Percentiles rank a stretch among this genome's conserved stretches.
phyloP scores from a whole-genome alignment of 1,140 invertebrate species.

The Campoletis sonorensis region DNA sequence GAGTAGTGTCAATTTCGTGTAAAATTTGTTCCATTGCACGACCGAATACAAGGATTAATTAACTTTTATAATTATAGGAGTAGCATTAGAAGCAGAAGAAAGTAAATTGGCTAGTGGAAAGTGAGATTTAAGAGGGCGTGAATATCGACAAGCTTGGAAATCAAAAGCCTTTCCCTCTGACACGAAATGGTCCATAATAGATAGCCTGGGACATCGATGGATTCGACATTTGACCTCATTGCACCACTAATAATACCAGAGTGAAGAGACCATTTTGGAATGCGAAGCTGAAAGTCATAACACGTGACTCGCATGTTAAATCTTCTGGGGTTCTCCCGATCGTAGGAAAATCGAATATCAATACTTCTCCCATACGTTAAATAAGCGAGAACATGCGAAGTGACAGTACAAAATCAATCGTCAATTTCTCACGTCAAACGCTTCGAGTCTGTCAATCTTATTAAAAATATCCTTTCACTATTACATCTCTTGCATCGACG shows the following conservation, averaged over 20 bases:
- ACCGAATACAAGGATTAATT: no score
- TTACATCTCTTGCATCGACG: neutral
- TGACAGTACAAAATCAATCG: no score
- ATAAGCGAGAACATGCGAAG: no score
- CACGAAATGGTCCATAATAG: neutral
- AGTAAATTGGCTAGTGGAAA: no score
- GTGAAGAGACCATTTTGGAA: conserved; percentile 7
- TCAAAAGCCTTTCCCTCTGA: neutral
- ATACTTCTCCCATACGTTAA: no score
- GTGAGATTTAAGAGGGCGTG: no score
- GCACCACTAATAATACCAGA: conserved; percentile 12
- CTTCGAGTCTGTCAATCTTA: neutral
- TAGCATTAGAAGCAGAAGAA: no score
- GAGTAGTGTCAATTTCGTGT: no score
- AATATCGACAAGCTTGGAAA: no score
- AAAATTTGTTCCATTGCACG: no score
- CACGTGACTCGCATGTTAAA: conserved; percentile 12
- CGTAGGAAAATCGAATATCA: no score
- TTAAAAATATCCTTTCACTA: conserved; percentile 10
- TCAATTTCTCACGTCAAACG: neutral
- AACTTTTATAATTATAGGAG: no score
- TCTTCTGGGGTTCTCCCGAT: neutral
- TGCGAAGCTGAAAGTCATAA: neutral
- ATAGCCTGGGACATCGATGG: neutral
- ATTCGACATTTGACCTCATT: conserved; percentile 3